Base-by-base conservation (phyloP, 2,888 invertebrate genomes). In the Morpho deidamia region DNA sequence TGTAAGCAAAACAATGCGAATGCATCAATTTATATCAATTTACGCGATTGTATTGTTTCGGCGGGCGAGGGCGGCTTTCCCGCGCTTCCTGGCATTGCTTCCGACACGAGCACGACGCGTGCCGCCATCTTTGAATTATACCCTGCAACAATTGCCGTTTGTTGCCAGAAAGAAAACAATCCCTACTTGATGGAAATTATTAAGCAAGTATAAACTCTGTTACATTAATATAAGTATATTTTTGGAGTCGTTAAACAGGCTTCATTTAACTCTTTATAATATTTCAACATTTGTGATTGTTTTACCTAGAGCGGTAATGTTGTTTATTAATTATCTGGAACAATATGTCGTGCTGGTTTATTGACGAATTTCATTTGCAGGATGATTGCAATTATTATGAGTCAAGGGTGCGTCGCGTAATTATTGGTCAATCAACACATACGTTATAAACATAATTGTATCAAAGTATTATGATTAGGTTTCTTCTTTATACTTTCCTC, bases 11-110 rank as follows among this genome's bases (percentile, higher is more conserved):
- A 81, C 78, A 83, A 81, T 76, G 72, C 68, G 70, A 78, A 75
- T 75, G 72, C 78, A 72, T 83, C 85, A 85, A 89, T 89, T 88
- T 87, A 89, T 89, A 86, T 89, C 87, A 89, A 89, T 89, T 89
- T 87, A 85, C 83, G 74, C 71, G 74, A 79, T 73, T 63, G 78
- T 71, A 84, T 87, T 89, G 87, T 88, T 83, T 85, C 69, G 78
- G 68, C 65, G 70, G 70, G 78, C 63, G 76, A 74, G 77, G 80
- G 84, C 73, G 74, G 76, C 78, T 76, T 74, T 75, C 77, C 74
- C 76, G 79, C 69, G 76, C 81, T 81, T 86, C 87, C 89, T 82
- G 81, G 54, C 72, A 72, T 61, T 62, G 75, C 78, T 82, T 79
- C 83, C 81, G 85, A 69, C 89, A 88, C 88, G 86, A 77, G 84